phyloP scores from a whole-genome alignment of 2,888 invertebrate genomes.

The Eupithecia abbreviata region DNA sequence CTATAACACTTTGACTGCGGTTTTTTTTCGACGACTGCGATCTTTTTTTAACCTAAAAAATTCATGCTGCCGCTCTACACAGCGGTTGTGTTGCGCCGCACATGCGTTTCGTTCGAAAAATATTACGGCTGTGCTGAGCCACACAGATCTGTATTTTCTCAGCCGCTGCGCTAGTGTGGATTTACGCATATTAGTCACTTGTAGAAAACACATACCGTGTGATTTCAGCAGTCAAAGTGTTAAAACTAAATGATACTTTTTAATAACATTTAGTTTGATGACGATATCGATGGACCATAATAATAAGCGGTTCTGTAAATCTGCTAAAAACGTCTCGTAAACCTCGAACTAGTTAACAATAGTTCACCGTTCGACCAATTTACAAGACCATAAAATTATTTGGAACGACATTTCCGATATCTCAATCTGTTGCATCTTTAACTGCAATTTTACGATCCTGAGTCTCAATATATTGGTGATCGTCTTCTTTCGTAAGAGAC shows the following conservation, averaged over 20 bases:
- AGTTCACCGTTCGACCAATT: slow-evolving; percentile 37
- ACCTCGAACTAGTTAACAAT: slow-evolving; percentile 30
- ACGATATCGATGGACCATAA: slow-evolving; percentile 6
- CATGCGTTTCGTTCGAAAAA: no score
- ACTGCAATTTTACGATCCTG: slow-evolving; percentile 51
- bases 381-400: slow-evolving; percentile 44
- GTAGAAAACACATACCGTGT: no score
- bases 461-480: slow-evolving; percentile 11
- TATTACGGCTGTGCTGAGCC: no score
- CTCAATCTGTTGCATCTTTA: slow-evolving; percentile 51
- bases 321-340: slow-evolving; percentile 26
- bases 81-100: no score
- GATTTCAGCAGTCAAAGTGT: no score
- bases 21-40: no score
- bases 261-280: neutral
- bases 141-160: no score
- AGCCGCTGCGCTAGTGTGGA: no score
- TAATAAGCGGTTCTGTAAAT: slow-evolving; percentile 13
- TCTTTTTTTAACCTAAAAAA: no score
- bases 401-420: slow-evolving; percentile 41
- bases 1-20: no score
- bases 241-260: neutral
- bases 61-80: no score
- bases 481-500: slow-evolving; percentile 38
- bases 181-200: no score